These are phyloP conservation scores for Chloropsis hardwickii DNA, from an alignment of 2,113 vertebrate species.

Conservation along the genomic window DNA sequence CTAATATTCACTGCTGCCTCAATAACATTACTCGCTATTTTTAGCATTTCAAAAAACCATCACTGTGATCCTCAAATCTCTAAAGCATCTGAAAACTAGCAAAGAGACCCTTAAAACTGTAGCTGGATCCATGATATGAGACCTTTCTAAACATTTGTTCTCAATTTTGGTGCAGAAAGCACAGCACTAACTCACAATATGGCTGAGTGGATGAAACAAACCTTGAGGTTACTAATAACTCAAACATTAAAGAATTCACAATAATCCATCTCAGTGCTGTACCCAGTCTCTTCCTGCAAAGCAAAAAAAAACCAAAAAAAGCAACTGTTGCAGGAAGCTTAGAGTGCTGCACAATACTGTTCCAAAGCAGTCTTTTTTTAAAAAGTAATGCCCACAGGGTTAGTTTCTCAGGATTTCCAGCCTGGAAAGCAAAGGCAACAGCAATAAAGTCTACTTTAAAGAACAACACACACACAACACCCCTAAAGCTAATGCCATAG, in stretches of 20 bases:
- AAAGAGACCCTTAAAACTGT: neutral
- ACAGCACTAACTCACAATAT: neutral
- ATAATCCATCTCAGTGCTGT: neutral
- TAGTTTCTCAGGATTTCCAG: neutral
- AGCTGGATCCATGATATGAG: neutral
- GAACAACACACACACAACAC: neutral
- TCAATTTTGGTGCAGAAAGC: neutral
- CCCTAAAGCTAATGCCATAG: neutral
- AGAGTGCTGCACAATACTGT: neutral
- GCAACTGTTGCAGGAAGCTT: neutral
- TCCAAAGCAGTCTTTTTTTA: neutral
- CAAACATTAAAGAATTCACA: neutral
- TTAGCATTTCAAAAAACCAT: neutral
- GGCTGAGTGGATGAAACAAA: neutral
- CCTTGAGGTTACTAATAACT: neutral
- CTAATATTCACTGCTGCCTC: neutral
- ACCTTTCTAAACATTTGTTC: neutral
- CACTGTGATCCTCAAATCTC: neutral
- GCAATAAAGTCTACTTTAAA: neutral
- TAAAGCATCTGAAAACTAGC: neutral
- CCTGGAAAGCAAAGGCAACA: neutral
- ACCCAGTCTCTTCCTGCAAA: neutral
- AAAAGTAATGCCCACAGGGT: neutral
- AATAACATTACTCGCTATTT: neutral
- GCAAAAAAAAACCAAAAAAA: neutral